phyloP scores from a whole-genome alignment of 1,140 invertebrate genomes.

The Diorhabda elongata region DNA sequence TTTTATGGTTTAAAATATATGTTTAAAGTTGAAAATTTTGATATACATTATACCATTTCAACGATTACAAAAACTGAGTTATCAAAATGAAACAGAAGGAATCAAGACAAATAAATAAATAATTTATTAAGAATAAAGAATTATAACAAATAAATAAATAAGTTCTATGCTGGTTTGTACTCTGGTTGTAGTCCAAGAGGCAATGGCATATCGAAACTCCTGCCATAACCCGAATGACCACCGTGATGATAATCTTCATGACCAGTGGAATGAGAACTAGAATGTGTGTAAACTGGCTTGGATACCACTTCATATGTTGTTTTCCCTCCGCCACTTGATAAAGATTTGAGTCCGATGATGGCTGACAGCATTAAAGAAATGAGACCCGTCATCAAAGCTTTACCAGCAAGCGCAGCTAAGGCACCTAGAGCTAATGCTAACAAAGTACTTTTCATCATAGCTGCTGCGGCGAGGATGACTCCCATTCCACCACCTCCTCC shows the following conservation, averaged over 20 bases:
- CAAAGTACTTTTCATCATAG: slow-evolving; percentile 70
- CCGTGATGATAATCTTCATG: slow-evolving; percentile 58
- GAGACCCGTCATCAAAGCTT: slow-evolving; percentile 76
- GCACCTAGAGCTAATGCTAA: slow-evolving; percentile 70
- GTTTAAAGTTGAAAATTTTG: too few species aligned
- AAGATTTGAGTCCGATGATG: slow-evolving; percentile 69
- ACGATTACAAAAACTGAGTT: too few species aligned
- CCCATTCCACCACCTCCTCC: slow-evolving; percentile 57
- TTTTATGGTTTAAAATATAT: too few species aligned
- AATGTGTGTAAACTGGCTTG: slow-evolving; percentile 70
- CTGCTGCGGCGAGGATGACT: slow-evolving; percentile 54
- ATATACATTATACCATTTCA: too few species aligned
- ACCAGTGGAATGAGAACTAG: slow-evolving; percentile 65
- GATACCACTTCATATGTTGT: slow-evolving; percentile 80
- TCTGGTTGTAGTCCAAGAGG: slow-evolving; percentile 42
- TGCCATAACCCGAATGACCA: slow-evolving; percentile 55
- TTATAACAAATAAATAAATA: slow-evolving; percentile 11
- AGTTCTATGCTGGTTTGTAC: slow-evolving; percentile 35
- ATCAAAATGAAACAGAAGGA: too few species aligned
- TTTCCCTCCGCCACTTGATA: slow-evolving; percentile 63
- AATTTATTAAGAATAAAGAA: slow-evolving; percentile 11
- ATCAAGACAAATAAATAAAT: not conserved
- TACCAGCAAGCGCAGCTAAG: slow-evolving; percentile 71
- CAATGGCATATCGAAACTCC: slow-evolving; percentile 47
- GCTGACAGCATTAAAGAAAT: slow-evolving; percentile 74